Conservation (phyloP, 30 jellyfish, hydroid and myxozoan species). For the Mastigias papua region DNA sequence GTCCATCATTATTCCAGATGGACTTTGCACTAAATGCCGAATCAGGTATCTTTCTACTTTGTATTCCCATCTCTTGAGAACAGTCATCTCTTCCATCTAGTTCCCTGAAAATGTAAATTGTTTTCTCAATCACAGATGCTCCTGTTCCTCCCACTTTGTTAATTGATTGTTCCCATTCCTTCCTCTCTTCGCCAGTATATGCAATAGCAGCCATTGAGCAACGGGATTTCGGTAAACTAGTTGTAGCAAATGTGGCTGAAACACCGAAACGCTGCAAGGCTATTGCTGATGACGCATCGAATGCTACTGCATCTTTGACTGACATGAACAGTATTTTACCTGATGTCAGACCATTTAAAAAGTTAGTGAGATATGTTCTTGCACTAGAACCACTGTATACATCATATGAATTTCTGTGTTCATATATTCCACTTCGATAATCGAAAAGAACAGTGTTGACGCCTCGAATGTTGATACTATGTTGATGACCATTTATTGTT, state of each 20-base stretch:
- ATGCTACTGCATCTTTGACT: neutral
- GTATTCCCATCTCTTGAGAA: slow-evolving; percentile 29
- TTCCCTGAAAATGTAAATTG: slow-evolving; percentile 30
- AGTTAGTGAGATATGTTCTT: neutral
- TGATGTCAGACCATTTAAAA: neutral
- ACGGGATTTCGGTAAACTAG: neutral
- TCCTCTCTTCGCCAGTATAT: slow-evolving; percentile 9
- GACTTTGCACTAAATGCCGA: slow-evolving; percentile 6
- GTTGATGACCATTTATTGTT: slow-evolving; percentile 48
- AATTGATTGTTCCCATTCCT: slow-evolving; percentile 25
- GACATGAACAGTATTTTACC: neutral
- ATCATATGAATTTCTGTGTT: slow-evolving; percentile 25
- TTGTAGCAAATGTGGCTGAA: neutral
- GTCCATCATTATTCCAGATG: neutral
- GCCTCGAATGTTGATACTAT: slow-evolving; percentile 31
- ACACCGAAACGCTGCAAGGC: slow-evolving; percentile 5
- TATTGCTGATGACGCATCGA: neutral
- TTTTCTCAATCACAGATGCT: slow-evolving; percentile 15
- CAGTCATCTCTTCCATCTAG: slow-evolving; percentile 24
- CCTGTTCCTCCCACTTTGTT: slow-evolving; percentile 7
- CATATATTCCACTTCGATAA: slow-evolving; percentile 50
- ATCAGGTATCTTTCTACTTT: slow-evolving; percentile 20
- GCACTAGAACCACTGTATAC: neutral
- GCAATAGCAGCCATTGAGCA: slow-evolving; percentile 30
- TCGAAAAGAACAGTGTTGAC: slow-evolving; percentile 38